Evolutionary conservation across 2,113 vertebrate species (phyloP).

Genomic region (Sprattus sprattus): DNA sequence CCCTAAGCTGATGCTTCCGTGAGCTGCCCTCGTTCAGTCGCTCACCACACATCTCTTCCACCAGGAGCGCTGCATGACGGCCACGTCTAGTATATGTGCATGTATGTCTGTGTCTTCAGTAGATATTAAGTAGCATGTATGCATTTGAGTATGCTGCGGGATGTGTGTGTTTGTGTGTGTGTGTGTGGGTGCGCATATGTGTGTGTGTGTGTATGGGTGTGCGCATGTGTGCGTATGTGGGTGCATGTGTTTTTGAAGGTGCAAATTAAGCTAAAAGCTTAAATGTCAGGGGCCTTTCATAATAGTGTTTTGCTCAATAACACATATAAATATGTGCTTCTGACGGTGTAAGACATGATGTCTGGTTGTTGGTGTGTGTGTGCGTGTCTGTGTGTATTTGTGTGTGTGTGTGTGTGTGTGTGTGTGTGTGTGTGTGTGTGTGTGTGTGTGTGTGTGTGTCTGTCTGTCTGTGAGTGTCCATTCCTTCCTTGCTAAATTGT

Average conservation of each 20-base stretch:
- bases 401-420: not conserved
- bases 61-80: not conserved
- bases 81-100: not conserved
- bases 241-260: not conserved
- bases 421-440: too few species aligned
- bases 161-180: conserved; percentile 9
- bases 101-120: not conserved
- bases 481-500: too few species aligned
- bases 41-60: not conserved
- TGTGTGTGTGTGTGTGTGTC: too few species aligned
- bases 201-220: conserved; percentile 1
- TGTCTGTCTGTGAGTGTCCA: not conserved
- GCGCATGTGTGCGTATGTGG: conserved; percentile 27
- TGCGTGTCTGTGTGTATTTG: too few species aligned
- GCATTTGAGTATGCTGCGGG: not conserved
- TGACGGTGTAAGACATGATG: too few species aligned
- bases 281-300: too few species aligned
- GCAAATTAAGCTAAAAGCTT: too few species aligned
- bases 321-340: too few species aligned
- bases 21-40: conserved; percentile 28
- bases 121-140: not conserved
- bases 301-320: too few species aligned
- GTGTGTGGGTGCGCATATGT: not conserved
- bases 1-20: conserved; percentile 29
- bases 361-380: too few species aligned